Evolutionary conservation across 1,140 invertebrate genomes (phyloP), one percentile per base, ranked within the genome.

Genomic region (Whitmania pigra): DNA sequence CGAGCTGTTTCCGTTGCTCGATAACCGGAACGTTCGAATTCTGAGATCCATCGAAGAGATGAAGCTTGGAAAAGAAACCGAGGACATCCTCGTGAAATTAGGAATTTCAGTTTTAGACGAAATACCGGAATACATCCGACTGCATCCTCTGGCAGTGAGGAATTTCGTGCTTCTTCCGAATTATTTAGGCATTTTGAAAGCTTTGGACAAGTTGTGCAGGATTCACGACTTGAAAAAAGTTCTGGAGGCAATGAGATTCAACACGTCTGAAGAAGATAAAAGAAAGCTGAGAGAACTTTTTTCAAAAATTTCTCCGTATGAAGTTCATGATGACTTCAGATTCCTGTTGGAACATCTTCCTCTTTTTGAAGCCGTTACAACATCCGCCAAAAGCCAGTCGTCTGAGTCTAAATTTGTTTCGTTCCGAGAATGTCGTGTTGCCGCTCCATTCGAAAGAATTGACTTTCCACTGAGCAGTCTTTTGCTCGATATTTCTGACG

Each of bases 121-220:
- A 22, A 20, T 74, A 18, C 73, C 73, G 20, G 71, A 67, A 18
- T 74, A 67, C 29, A 72, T 68, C 22, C 53, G 67, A 53, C 40
- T 66, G 1, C 71, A 72, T 43, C 70, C 70, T 11, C n/a, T 72
- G 25, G 69, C 72, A 7, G 54, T 36, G 18, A 66, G 69, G 27
- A 72, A 49, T 36, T 74, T 72, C 63, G 54, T 74, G n/a, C 69
- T 67, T 54, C 53, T 69, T 20, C 69, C 73, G 27, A 74, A 36
- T n/a, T 74, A 74, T 53, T 72, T 74, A 43, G 73, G 73, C 22
- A 71, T 74, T 11, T 40, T 72, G 9, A n/a, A 54, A n/a, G 73
- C 73, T 20, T 29, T 74, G n/a, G 31, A 20, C n/a, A 67, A 40
- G 40, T 25, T 57, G 27, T 29, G 29, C 31, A 63, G 25, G 18